Conservation (phyloP, 2,888 invertebrate genomes). For the Autographa pulchrina region DNA sequence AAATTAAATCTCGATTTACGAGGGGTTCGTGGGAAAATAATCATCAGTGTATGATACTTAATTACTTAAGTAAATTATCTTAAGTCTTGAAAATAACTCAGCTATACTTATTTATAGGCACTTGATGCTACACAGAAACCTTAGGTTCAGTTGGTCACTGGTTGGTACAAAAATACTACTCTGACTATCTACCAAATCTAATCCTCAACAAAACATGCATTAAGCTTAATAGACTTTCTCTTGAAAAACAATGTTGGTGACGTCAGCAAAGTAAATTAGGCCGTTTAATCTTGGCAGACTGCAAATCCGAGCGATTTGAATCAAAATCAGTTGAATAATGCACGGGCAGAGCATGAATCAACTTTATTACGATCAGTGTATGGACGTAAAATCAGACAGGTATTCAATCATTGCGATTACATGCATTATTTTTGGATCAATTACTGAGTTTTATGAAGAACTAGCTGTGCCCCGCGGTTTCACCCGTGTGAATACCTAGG, state of each 20-base stretch:
- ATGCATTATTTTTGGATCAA: conserved; percentile 11
- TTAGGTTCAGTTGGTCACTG: too few relatives aligned
- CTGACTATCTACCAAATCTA: too few relatives aligned
- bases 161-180: too few relatives aligned
- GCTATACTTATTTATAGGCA: too few relatives aligned
- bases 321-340: conserved; percentile 41
- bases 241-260: conserved; percentile 30
- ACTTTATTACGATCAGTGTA: conserved; percentile 45
- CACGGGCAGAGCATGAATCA: conserved; percentile 43
- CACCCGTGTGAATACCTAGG: too few relatives aligned
- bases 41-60: neutral
- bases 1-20: neutral
- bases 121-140: too few relatives aligned
- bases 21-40: neutral
- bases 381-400: conserved; percentile 26
- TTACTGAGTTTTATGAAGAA: neutral
- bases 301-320: conserved; percentile 36
- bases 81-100: too few relatives aligned
- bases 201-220: neutral
- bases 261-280: conserved; percentile 47
- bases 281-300: conserved; percentile 30
- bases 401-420: conserved; percentile 26
- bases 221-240: conserved; percentile 1
- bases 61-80: too few relatives aligned
- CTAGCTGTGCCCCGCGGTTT: too few relatives aligned